phyloP scores from a whole-genome alignment of 1,140 invertebrate genomes.

The Hyles vespertilio region DNA sequence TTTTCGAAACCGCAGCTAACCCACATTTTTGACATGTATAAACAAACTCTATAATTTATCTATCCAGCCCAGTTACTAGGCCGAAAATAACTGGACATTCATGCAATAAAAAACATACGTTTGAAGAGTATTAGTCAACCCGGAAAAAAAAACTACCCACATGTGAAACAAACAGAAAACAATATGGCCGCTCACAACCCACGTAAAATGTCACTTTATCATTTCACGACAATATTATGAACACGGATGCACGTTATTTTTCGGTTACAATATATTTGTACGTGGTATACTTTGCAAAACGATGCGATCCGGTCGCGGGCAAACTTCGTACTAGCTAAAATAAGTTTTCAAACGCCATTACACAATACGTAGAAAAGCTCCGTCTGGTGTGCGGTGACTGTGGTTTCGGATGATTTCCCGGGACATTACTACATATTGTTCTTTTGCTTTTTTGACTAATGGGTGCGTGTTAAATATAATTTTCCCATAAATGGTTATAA shows the following conservation, averaged over 20 bases:
- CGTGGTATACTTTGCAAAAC: neutral
- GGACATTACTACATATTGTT: slow-evolving; percentile 7
- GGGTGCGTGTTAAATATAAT: too few relatives aligned
- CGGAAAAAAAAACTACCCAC: slow-evolving; percentile 19
- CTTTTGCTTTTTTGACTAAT: too few relatives aligned
- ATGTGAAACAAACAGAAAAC: slow-evolving; percentile 21
- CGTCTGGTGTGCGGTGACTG: slow-evolving; percentile 31
- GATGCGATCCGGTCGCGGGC: slow-evolving; percentile 9
- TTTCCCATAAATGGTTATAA: too few relatives aligned
- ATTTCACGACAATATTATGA: neutral
- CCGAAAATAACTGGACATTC: neutral
- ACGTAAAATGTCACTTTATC: slow-evolving; percentile 2
- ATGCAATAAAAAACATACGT: neutral
- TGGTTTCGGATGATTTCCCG: slow-evolving; percentile 16
- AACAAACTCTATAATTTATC: too few relatives aligned
- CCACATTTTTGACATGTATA: too few relatives aligned
- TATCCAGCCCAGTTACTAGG: too few relatives aligned
- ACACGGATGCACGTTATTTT: neutral
- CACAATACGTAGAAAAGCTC: slow-evolving; percentile 69
- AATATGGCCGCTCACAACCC: slow-evolving; percentile 18
- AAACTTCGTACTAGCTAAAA: slow-evolving; percentile 58
- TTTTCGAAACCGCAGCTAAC: too few relatives aligned
- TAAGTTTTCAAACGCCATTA: slow-evolving; percentile 51
- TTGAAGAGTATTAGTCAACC: slow-evolving; percentile 12
- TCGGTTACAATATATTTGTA: slow-evolving; percentile 8